Conservation (phyloP, 2,888 invertebrate species). For the Yponomeuta plumbellus region DNA sequence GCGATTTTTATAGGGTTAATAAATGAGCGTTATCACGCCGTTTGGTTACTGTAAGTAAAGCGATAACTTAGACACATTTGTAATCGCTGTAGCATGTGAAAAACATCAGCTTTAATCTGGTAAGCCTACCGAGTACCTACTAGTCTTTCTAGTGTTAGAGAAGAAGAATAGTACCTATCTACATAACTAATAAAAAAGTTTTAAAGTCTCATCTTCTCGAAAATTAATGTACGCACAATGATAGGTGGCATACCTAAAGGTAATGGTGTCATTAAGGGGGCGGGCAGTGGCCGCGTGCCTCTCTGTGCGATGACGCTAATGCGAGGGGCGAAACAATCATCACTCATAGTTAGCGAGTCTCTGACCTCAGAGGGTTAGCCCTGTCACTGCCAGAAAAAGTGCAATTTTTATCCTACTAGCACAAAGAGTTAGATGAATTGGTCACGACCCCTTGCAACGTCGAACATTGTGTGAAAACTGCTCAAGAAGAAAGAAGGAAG, state of each 20-base stretch:
- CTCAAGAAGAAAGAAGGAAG: too few species aligned
- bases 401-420: slow-evolving; percentile 61
- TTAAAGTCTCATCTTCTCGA: too few species aligned
- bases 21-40: slow-evolving; percentile 45
- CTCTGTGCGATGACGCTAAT: slow-evolving; percentile 41
- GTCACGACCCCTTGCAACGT: slow-evolving; percentile 4
- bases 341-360: slow-evolving; percentile 65
- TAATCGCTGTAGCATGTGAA: too few species aligned
- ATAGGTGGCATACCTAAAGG: slow-evolving; percentile 3
- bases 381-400: slow-evolving; percentile 57
- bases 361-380: slow-evolving; percentile 42
- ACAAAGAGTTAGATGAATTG: slow-evolving; percentile 14
- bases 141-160: too few species aligned
- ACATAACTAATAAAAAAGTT: too few species aligned
- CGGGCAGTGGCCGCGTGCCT: slow-evolving; percentile 44
- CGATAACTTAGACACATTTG: not conserved
- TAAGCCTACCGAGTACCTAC: too few species aligned
- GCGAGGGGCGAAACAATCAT: slow-evolving; percentile 61
- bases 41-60: slow-evolving; percentile 37
- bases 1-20: slow-evolving; percentile 36
- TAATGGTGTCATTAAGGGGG: slow-evolving; percentile 45
- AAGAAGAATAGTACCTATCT: too few species aligned
- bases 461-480: not conserved
- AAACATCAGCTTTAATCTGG: too few species aligned
- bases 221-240: not conserved